Percentiles rank a stretch among this genome's conserved stretches.
These are phyloP conservation scores for Dicerorhinus sumatrensis DNA, from an alignment of 2,113 vertebrate genomes.

Conservation along the genomic window DNA sequence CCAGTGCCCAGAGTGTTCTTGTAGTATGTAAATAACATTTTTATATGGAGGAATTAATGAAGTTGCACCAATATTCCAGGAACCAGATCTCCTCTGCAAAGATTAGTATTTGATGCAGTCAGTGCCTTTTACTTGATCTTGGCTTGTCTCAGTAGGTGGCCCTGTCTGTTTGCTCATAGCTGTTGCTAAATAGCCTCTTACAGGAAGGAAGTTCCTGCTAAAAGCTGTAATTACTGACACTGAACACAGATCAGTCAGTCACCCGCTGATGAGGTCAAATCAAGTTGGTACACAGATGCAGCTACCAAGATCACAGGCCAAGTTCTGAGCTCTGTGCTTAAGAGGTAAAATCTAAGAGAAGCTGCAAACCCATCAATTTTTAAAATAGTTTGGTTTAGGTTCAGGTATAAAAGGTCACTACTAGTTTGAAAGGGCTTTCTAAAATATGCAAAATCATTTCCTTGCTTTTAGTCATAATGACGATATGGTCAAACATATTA, in stretches of 20 bases:
- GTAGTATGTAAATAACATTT: neutral
- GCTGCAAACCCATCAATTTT: neutral
- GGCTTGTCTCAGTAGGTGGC: constrained; percentile 35
- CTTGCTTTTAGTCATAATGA: neutral
- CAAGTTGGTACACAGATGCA: neutral
- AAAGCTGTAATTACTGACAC: constrained; percentile 40
- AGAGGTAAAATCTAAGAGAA: neutral
- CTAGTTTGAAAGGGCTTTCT: neutral
- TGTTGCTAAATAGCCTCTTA: constrained; percentile 17
- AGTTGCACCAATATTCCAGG: neutral
- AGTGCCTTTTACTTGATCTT: neutral
- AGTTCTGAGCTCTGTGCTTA: neutral
- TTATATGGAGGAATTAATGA: neutral
- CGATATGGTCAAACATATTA: neutral
- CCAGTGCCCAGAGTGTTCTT: neutral
- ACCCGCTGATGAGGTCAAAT: constrained; percentile 47
- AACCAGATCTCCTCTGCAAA: neutral
- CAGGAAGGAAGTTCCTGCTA: neutral
- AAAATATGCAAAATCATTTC: neutral
- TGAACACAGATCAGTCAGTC: neutral
- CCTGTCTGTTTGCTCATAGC: neutral
- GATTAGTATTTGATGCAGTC: neutral
- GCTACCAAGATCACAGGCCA: neutral
- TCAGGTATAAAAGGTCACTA: neutral
- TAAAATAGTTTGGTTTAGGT: neutral